Percentiles rank a stretch among this genome's conserved stretches.
Conservation (phyloP, 2,797 vertebrate species). For the Crypturellus tataupa region DNA sequence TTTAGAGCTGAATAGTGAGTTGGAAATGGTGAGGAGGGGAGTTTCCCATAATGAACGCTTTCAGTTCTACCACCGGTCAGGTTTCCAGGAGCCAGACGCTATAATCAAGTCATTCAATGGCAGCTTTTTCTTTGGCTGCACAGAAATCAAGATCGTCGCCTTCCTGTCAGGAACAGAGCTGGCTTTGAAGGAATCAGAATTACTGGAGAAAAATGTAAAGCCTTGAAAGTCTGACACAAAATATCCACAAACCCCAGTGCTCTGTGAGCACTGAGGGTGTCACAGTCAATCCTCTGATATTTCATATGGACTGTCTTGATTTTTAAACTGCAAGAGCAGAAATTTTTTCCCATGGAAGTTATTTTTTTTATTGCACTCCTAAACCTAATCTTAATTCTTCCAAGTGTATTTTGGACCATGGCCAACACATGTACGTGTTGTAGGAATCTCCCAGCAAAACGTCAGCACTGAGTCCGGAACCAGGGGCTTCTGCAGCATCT, state of each 20-base stretch:
- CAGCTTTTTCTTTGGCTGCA: neutral
- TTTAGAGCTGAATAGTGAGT: accelerated
- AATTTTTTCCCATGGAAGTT: slow-evolving; percentile 37
- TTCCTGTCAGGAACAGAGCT: neutral
- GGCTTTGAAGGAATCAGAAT: neutral
- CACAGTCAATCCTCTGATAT: accelerated
- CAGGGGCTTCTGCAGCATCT: neutral
- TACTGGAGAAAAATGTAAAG: neutral
- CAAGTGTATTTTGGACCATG: slow-evolving; percentile 48
- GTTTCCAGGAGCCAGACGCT: neutral
- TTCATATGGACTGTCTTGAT: neutral
- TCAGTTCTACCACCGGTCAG: neutral
- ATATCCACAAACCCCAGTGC: neutral
- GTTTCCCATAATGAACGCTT: neutral
- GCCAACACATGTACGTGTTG: slow-evolving; percentile 43
- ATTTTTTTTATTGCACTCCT: slow-evolving; percentile 3
- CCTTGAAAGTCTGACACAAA: neutral
- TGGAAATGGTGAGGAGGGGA: neutral
- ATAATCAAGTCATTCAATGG: neutral
- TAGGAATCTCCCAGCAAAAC: neutral
- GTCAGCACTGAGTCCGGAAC: neutral
- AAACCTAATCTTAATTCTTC: slow-evolving; percentile 38
- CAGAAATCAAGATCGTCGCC: neutral
- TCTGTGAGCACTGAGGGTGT: accelerated
- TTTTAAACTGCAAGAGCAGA: slow-evolving; percentile 9